A percentile compares a stretch with the other conserved stretches of the same genome.
Conservation (phyloP, 2,113 vertebrate species). For the Gopherus flavomarginatus region DNA sequence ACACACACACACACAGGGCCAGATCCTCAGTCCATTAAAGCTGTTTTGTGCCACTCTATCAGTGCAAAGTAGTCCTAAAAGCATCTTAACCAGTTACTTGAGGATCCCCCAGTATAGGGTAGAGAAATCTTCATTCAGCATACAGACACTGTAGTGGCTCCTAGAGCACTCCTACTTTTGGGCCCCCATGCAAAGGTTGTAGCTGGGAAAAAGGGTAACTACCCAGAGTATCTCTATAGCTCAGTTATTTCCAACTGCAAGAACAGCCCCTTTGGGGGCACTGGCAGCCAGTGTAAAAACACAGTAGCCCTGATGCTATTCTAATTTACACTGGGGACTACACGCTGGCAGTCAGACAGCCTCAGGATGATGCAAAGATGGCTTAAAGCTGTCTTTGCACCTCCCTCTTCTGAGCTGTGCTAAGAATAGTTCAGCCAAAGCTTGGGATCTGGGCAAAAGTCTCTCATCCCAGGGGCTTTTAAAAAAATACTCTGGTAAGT, state of each 20-base stretch:
- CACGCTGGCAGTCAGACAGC: constrained; percentile 16
- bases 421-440: constrained; percentile 53
- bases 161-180: background rate
- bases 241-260: background rate
- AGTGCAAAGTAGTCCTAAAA: background rate
- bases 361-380: constrained; percentile 52
- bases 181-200: background rate
- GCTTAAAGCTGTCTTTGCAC: constrained; percentile 61
- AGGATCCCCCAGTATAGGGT: background rate
- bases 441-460: constrained; percentile 42
- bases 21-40: constrained; percentile 11
- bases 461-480: constrained; percentile 34
- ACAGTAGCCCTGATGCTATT: constrained; percentile 51
- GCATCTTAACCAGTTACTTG: constrained; percentile 31
- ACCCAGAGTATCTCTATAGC: background rate
- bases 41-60: constrained; percentile 15
- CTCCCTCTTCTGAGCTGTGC: constrained; percentile 38
- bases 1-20: background rate
- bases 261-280: background rate
- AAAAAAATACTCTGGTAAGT: constrained; percentile 35
- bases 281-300: constrained; percentile 30
- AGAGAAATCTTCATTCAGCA: background rate
- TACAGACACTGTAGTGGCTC: background rate
- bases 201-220: background rate
- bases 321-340: constrained; percentile 34